Evolutionary conservation across 2,888 invertebrate genomes (phyloP), one percentile per base, ranked within the genome.

Genomic region (Tetheella fluctuosa): DNA sequence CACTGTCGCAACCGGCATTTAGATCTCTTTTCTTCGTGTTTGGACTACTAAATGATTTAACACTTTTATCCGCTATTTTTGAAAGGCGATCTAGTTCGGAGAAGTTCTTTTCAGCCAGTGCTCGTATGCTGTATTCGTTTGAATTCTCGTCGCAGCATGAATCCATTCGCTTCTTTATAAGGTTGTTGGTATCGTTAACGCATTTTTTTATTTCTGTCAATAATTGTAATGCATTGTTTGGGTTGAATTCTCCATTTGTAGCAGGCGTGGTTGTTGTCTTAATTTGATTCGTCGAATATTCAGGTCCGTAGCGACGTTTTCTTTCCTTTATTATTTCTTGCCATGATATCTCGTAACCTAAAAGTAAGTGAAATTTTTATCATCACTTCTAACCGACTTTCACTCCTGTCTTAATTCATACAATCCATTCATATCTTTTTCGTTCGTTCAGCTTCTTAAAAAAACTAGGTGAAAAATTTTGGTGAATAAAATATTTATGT

Each of bases 321-420:
- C 95, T 92, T 69, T 96, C 95, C 77, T 94, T 94, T 3, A 95
- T 73, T 65, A 96, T 93, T 77, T 94, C 94, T 71, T 94, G 90
- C 96, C 96, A 96, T 55, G 93, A 91, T 58, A 87, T 89, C 83
- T 96, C 96, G 74, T 94, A 93, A 64, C 90, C 95, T 95, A 88
- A 59, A 91, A 93, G 2, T n/a, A n/a, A n/a, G n/a, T 48, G 54
- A 34, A 55, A 42, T 13, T 48, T 23, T 52, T 54, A 48, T 39
- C 39, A 54, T 15, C 13, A 1, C 39, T n/a, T 39, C 39, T 2
- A n/a, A n/a, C 6, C n/a, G 10, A 1, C n/a, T 5, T 39, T 39
- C n/a, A n/a, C n/a, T n/a, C 39, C 39, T n/a, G 5, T n/a, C 1
- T n/a, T n/a, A n/a, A n/a, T 6, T n/a, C n/a, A n/a, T 39, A 15